These are phyloP conservation scores for Aptenodytes forsteri DNA, from an alignment of 2,113 vertebrate species.

Conservation along the genomic window DNA sequence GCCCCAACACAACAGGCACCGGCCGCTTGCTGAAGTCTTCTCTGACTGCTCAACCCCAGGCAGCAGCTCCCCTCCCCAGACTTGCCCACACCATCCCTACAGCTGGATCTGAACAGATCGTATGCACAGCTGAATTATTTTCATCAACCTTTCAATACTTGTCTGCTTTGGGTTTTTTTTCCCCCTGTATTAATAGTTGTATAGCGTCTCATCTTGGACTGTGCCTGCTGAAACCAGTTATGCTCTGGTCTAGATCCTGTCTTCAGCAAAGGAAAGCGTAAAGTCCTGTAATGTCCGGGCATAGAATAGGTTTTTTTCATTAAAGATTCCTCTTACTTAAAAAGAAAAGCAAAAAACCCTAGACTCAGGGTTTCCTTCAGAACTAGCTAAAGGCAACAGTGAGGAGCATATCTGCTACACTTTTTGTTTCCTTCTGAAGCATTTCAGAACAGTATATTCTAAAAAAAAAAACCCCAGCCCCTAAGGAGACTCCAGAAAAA, in stretches of 20 bases:
- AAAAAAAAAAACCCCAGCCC: neutral
- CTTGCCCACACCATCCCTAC: neutral
- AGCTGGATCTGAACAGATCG: rapidly evolving
- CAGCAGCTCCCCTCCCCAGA: neutral
- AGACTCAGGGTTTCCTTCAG: neutral
- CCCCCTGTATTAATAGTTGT: neutral
- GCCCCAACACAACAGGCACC: neutral
- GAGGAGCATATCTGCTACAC: neutral
- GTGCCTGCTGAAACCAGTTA: neutral
- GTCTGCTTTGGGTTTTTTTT: neutral
- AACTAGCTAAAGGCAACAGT: neutral
- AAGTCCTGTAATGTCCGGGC: neutral
- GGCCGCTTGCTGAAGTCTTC: neutral
- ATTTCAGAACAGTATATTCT: neutral
- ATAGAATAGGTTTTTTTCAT: neutral
- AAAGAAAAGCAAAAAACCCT: neutral
- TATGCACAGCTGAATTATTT: neutral
- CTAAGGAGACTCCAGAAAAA: neutral
- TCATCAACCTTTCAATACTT: neutral
- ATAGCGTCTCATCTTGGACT: neutral
- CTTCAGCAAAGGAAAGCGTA: neutral
- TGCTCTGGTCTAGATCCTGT: neutral
- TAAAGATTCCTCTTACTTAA: neutral
- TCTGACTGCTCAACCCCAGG: rapidly evolving
- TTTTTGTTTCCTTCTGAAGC: neutral